Evolutionary conservation across 2,888 invertebrate species (phyloP).

Genomic region (Autographa gamma): DNA sequence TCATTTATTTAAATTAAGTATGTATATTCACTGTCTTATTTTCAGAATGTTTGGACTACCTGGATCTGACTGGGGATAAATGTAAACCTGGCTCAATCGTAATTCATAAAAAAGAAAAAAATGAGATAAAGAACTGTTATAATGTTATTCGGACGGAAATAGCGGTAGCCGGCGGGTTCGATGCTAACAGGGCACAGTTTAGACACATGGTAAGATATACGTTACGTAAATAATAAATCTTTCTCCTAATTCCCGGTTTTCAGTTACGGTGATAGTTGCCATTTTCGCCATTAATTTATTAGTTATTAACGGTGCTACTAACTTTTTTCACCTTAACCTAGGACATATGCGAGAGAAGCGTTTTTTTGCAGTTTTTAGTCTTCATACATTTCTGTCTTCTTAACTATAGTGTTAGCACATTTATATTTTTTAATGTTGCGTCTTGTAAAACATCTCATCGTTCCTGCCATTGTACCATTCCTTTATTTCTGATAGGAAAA

Average conservation of each 20-base stretch:
- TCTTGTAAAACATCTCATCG: too few species aligned
- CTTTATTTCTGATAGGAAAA: too few species aligned
- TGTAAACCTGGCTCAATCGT: background rate
- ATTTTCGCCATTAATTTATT: background rate
- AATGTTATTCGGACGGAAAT: background rate
- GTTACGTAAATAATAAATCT: too few species aligned
- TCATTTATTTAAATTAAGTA: too few species aligned
- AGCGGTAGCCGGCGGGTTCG: background rate
- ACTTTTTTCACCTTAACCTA: background rate
- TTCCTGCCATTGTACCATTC: too few species aligned
- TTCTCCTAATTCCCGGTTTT: too few species aligned
- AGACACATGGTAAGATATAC: background rate
- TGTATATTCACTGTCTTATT: background rate
- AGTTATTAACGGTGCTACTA: background rate
- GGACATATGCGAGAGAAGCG: too few species aligned
- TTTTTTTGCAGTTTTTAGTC: too few species aligned
- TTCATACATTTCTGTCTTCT: too few species aligned
- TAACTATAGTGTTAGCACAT: too few species aligned
- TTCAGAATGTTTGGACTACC: slow-evolving; percentile 3
- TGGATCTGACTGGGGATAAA: background rate
- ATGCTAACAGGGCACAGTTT: background rate
- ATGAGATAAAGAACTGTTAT: background rate
- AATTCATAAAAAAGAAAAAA: background rate
- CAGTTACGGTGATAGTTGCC: too few species aligned
- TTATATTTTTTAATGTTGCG: too few species aligned